Conservation (phyloP, 2,113 vertebrate species). For the Myocastor coypus region DNA sequence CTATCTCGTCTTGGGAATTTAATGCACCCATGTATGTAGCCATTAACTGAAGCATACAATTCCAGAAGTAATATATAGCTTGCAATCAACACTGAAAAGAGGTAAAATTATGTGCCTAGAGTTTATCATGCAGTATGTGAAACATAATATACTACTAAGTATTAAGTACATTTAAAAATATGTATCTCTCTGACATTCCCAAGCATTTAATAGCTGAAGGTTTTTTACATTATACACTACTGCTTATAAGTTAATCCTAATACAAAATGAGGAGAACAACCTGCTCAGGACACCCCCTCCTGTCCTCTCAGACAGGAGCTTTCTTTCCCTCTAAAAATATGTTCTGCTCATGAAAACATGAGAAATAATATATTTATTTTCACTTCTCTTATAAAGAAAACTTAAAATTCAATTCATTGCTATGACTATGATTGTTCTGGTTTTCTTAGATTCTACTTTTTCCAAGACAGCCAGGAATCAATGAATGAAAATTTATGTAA, state of each 20-base stretch:
- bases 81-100: neutral
- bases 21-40: neutral
- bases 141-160: neutral
- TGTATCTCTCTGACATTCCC: neutral
- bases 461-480: neutral
- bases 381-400: neutral
- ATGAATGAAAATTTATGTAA: neutral
- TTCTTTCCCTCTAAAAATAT: too few relatives aligned
- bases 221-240: neutral
- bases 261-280: neutral
- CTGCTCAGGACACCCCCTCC: too few relatives aligned
- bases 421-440: neutral
- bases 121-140: neutral
- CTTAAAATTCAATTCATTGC: neutral
- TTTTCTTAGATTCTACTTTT: neutral
- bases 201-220: neutral
- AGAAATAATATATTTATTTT: neutral
- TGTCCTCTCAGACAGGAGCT: too few relatives aligned
- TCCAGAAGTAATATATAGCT: neutral
- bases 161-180: neutral
- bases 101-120: neutral
- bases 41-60: neutral
- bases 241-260: neutral
- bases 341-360: too few relatives aligned
- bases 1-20: slow-evolving; percentile 20